Percentiles rank a stretch among this genome's conserved stretches.
Evolutionary conservation across 2,113 vertebrate species (phyloP).

Genomic region (Tragelaphus strepsiceros): DNA sequence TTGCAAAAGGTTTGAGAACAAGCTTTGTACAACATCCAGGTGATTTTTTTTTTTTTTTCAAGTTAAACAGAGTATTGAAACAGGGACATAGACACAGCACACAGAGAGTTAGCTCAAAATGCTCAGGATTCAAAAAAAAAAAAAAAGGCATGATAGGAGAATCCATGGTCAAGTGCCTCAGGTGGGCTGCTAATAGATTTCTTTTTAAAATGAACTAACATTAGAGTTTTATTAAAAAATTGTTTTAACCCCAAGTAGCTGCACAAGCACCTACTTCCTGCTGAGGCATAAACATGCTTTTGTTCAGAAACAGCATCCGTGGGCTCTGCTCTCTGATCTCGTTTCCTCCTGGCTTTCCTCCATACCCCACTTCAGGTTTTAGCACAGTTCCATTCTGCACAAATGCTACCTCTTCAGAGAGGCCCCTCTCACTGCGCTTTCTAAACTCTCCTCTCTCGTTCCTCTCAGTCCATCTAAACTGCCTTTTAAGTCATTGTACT

Average conservation of each 20-base stretch:
- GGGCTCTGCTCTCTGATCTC: rapidly evolving
- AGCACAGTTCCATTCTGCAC: neutral
- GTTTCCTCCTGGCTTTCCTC: neutral
- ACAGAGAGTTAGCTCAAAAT: neutral
- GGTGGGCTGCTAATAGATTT: neutral
- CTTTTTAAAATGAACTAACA: neutral
- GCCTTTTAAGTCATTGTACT: neutral
- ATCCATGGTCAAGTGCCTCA: neutral
- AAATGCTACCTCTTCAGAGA: neutral
- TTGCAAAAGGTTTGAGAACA: neutral
- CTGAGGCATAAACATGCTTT: neutral
- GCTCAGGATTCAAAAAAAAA: neutral
- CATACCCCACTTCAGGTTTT: neutral
- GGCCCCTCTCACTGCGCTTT: too few species aligned
- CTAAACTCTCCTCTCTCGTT: neutral
- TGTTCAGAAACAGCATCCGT: neutral
- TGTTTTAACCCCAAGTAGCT: neutral
- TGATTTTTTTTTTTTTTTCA: neutral
- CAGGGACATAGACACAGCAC: neutral
- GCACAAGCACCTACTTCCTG: neutral
- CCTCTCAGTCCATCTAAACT: neutral
- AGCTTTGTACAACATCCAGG: neutral
- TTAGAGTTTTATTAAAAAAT: neutral
- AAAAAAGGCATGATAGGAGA: neutral
- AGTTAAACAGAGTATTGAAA: neutral